Base-by-base conservation (phyloP, 2,113 vertebrate genomes). In the Tinamus guttatus region DNA sequence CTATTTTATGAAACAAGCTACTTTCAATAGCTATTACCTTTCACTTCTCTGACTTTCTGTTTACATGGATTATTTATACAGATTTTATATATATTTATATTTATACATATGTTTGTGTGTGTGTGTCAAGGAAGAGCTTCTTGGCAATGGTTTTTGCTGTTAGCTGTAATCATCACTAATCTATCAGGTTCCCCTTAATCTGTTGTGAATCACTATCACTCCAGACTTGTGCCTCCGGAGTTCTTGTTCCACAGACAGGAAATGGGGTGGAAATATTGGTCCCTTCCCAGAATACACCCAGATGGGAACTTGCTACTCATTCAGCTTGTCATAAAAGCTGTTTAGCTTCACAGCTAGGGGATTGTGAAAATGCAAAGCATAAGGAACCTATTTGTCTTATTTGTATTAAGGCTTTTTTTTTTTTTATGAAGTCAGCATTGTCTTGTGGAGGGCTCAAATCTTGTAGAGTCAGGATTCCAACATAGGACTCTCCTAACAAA, bases 351-450 rank as follows among this genome's bases (percentile, higher is more conserved):
- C 8, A 75, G 73, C 45, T 59, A 60, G 27, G 36, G 18, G 32
- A 3, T 5, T 78, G 9, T 79, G 32, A 70, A 94, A 86, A 68
- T 24, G 13, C 41, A 75, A 81, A 36, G 10, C 59, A 89, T 75
- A 65, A 89, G 86, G 78, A 92, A 96, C 92, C 90, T 5, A 81
- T 90, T 84, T 94, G 58, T 87, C 52, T 91, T 92, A 84, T 92
- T 91, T 95, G 76, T 90, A 79, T 69, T 30, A 89, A 63, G 76
- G 49, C 49, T 76, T 43, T 20, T 47, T 47, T 47, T 45, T 47
- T 47, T 87, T 94, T 82, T 40, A 87, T 25, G 40, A 63, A 87
- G 78, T 87, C 75, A 94, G 49, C 54, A 2, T n/a, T 81, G 58
- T 84, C 52, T 83, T 86, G 40, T 65, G 51, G 69, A 87, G 49